A percentile compares a stretch with the other conserved stretches of the same genome.
These are phyloP conservation scores for Phytoseiulus persimilis DNA, from an alignment of 2,888 invertebrate species.

Conservation along the genomic window DNA sequence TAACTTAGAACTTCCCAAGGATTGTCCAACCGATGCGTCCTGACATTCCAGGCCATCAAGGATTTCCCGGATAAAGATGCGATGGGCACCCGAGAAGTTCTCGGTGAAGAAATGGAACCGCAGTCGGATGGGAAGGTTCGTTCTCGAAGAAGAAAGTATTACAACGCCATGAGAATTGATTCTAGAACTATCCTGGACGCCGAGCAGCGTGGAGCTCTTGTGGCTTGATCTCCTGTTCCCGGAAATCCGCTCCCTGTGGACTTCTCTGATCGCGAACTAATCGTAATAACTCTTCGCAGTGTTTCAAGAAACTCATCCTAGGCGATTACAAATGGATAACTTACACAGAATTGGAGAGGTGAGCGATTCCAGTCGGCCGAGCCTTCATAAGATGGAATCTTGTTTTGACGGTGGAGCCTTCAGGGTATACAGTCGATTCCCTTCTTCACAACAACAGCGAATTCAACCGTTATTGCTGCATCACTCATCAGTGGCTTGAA, in stretches of 20 bases:
- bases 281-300: not conserved
- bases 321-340: conserved; percentile 86
- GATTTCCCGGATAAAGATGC: conserved; percentile 28
- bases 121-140: conserved; percentile 90
- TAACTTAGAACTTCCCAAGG: too few relatives aligned
- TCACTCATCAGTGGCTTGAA: too few relatives aligned
- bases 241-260: too few relatives aligned
- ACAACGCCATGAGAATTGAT: conserved; percentile 63
- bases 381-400: conserved; percentile 51
- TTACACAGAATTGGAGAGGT: conserved; percentile 66
- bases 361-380: conserved; percentile 69
- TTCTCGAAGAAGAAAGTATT: conserved; percentile 49
- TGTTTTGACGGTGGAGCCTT: too few relatives aligned
- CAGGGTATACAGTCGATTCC: too few relatives aligned
- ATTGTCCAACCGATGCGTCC: not conserved
- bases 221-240: too few relatives aligned
- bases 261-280: not conserved
- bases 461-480: too few relatives aligned
- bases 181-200: too few relatives aligned
- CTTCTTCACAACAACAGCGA: too few relatives aligned
- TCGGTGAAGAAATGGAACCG: conserved; percentile 84
- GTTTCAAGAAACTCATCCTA: conserved; percentile 66
- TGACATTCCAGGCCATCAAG: not conserved
- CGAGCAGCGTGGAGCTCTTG: too few relatives aligned
- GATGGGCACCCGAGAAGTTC: conserved; percentile 76